phyloP scores from a whole-genome alignment of 1,140 invertebrate species.

The Drosophila pectinifera region DNA sequence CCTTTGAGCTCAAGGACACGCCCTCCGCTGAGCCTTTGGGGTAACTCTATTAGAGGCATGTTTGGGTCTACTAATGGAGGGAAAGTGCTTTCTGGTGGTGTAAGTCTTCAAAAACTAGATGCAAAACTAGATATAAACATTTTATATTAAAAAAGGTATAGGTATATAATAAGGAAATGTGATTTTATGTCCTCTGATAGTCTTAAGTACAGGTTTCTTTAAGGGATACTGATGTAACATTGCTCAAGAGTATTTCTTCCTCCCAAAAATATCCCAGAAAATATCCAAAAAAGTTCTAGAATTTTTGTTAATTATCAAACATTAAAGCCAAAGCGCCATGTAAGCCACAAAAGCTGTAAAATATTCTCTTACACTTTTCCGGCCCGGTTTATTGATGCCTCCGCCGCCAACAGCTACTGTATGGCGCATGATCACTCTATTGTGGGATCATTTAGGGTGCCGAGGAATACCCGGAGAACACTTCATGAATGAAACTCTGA shows the following conservation, averaged over 20 bases:
- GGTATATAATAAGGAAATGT: neutral
- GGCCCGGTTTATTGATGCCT: conserved; percentile 3
- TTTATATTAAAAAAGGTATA: neutral
- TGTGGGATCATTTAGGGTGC: conserved; percentile 30
- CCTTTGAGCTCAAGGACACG: conserved; percentile 18
- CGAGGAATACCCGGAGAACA: conserved; percentile 28
- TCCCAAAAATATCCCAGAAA: neutral
- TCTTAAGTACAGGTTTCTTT: neutral
- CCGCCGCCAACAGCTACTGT: conserved; percentile 34
- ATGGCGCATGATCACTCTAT: conserved; percentile 46
- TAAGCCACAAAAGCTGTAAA: conserved; percentile 1
- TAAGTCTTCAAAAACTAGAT: neutral
- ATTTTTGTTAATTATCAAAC: neutral
- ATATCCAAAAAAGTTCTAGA: neutral
- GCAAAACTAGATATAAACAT: neutral
- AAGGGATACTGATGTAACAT: no score
- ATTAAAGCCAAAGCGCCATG: conserved; percentile 11
- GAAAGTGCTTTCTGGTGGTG: conserved; percentile 3
- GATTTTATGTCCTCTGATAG: neutral
- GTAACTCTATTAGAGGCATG: conserved; percentile 37
- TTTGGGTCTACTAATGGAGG: conserved; percentile 18
- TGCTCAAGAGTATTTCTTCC: no score
- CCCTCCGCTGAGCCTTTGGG: conserved; percentile 12
- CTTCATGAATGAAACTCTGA: conserved; percentile 62
- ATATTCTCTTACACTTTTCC: conserved; percentile 15